Evolutionary conservation across 2,113 vertebrate species (phyloP), one percentile per base, ranked within the genome.

Genomic region (Progne subis): DNA sequence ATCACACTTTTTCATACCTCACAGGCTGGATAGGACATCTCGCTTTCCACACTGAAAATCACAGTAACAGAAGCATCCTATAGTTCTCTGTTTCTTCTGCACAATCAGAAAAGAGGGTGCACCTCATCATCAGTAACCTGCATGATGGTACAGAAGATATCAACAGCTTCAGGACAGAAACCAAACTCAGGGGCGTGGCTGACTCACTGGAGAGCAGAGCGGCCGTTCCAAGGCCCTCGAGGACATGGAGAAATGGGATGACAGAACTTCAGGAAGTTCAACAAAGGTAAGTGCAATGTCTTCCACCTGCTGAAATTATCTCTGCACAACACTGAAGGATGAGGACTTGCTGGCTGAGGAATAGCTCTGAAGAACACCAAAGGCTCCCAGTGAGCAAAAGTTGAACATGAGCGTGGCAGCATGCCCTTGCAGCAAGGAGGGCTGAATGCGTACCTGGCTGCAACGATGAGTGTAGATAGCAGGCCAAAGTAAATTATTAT

Each of bases 401-500:
- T 0, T 86, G 76, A 88, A 86, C 71, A 86, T 44, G 29, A 68
- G 26, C 59, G 65, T 70, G 44, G 50, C 68, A 75, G 86, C 26
- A 60, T 41, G 77, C 34, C 83, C 86, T 84, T 92, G 92, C 19
- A 71, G 60, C 80, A 92, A 90, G 86, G 59, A 94, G 94, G 72
- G 64, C 76, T 90, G 78, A 94, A 92, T 39, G 43, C 0, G 0
- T 86, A 67, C 55, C 64, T 80, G 47, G 71, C 86, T 95, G 90
- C 68, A 83, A 32, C 70, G 31, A 92, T 52, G 56, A 86, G 32
- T n/a, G n/a, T 71, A 93, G 56, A 56, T 53, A 93, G 69, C 80
- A 81, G 60, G 83, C 72, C 86, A 88, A 93, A 86, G 55, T 43
- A 94, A 88, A 97, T 94, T 80, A 94, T 56, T 93, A 81, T 93